Percentiles rank a stretch among this genome's conserved stretches.
phyloP scores from a whole-genome alignment of 1,140 invertebrate species.

The Phymastichus coffea region DNA sequence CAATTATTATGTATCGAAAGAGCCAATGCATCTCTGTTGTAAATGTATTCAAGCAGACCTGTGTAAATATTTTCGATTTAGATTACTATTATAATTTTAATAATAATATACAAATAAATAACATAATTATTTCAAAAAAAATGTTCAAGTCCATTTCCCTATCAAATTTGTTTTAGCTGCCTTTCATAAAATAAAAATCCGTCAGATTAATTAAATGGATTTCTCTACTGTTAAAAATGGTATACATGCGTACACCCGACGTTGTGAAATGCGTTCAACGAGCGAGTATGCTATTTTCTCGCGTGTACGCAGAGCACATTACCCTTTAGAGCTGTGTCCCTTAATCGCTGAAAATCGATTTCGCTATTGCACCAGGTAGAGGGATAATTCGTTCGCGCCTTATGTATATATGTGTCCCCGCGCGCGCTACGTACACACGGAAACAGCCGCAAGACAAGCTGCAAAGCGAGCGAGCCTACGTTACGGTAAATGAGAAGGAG shows the following conservation, averaged over 20 bases:
- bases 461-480: no score
- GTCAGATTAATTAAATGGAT: background rate
- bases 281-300: background rate
- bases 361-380: background rate
- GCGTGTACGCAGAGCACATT: no score
- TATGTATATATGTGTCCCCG: no score
- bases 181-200: background rate
- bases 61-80: conserved; percentile 25
- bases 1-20: conserved; percentile 28
- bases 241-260: background rate
- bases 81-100: conserved; percentile 29
- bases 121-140: conserved; percentile 21
- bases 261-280: background rate
- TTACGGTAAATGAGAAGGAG: no score
- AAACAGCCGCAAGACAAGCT: no score
- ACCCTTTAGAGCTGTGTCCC: no score
- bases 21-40: conserved; percentile 17
- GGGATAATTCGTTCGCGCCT: background rate
- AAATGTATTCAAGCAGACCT: conserved; percentile 22
- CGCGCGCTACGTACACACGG: no score
- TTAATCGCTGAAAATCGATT: background rate
- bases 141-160: no score
- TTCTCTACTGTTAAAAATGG: background rate
- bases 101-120: conserved; percentile 27
- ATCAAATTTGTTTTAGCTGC: background rate